Conservation (phyloP, 2,797 vertebrate species). For the Gadopsis bispinosus region DNA sequence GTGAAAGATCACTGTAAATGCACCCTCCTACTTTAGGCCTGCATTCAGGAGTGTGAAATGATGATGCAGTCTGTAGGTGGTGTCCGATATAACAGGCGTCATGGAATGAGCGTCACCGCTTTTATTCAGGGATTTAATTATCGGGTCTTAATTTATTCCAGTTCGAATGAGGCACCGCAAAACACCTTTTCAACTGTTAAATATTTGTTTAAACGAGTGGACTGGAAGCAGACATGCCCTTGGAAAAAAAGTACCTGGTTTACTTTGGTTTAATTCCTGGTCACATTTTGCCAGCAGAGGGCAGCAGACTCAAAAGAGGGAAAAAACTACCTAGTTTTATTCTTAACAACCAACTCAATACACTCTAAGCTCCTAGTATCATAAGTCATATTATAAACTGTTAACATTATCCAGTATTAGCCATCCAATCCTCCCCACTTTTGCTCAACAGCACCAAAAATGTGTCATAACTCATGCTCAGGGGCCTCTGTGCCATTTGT, state of each 20-base stretch:
- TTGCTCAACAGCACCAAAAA: conserved; percentile 19
- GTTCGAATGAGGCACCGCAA: background rate
- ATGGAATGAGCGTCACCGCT: background rate
- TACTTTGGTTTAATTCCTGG: background rate
- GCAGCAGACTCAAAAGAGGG: conserved; percentile 71
- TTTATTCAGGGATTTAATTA: background rate
- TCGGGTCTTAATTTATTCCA: background rate
- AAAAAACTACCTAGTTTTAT: background rate
- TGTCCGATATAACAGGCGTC: background rate
- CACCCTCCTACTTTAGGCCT: background rate
- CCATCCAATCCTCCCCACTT: conserved; percentile 6
- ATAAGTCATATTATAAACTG: background rate
- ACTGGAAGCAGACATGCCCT: conserved; percentile 2
- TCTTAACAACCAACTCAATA: background rate
- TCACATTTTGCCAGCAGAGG: conserved; percentile 75
- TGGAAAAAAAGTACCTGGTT: background rate
- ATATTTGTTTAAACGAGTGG: conserved; percentile 6
- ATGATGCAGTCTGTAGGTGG: background rate
- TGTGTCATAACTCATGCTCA: background rate
- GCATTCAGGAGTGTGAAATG: background rate
- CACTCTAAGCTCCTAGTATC: background rate
- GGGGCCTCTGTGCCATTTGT: conserved; percentile 13
- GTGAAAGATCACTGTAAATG: background rate
- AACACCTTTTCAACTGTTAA: background rate
- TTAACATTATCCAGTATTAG: background rate